These are phyloP conservation scores for Acanthacorydalis orientalis DNA, from an alignment of 2,888 invertebrate species.

Conservation along the genomic window DNA sequence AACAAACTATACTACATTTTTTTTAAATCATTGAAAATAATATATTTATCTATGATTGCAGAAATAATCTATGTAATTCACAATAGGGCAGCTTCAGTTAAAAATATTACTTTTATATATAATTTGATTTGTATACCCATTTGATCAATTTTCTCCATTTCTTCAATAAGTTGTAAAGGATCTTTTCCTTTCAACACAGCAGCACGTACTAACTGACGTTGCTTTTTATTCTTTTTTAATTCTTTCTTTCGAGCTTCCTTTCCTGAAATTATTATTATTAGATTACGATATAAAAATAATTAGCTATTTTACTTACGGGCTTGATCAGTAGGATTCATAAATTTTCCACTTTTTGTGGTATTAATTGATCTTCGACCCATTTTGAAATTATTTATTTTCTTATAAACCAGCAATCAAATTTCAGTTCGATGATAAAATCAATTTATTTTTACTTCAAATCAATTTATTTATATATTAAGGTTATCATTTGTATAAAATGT, in stretches of 20 bases:
- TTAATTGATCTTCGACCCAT: conserved; percentile 96
- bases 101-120: neutral
- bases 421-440: no score
- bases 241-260: conserved; percentile 96
- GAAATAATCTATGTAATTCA: neutral
- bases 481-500: no score
- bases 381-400: conserved; percentile 17
- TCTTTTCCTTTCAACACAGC: conserved; percentile 97
- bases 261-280: conserved; percentile 34
- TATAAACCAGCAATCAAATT: no score
- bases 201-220: conserved; percentile 87
- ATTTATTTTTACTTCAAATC: no score
- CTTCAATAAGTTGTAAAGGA: conserved; percentile 84
- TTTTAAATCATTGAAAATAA: no score
- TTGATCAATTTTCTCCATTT: conserved; percentile 95
- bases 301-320: conserved; percentile 53
- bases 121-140: conserved; percentile 51
- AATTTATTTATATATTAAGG: no score
- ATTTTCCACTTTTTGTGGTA: conserved; percentile 99
- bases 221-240: conserved; percentile 95
- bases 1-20: no score
- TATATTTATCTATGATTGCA: no score
- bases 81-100: neutral
- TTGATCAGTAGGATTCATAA: conserved; percentile 99
- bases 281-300: conserved; percentile 6